Conservation (phyloP, 2,797 vertebrate genomes). For the Lutjanus campechanus region DNA sequence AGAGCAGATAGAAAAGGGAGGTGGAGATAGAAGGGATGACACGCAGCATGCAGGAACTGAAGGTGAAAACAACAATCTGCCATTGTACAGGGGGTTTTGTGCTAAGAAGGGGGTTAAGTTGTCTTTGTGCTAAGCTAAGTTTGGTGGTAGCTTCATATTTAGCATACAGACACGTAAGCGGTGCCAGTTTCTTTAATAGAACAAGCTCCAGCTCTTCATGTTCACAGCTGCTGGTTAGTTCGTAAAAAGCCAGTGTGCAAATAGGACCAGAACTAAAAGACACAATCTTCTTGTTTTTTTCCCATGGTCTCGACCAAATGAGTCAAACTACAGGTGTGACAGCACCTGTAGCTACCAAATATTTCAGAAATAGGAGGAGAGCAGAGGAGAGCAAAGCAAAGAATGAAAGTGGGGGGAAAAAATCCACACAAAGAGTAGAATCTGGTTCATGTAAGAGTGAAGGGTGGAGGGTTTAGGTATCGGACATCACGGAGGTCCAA, state of each 20-base stretch:
- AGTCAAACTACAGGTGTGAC: background rate
- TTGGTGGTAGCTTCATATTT: background rate
- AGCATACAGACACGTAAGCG: background rate
- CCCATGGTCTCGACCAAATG: background rate
- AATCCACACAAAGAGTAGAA: background rate
- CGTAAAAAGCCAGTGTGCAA: background rate
- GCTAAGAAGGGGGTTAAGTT: no score
- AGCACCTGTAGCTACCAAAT: background rate
- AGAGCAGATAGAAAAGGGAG: no score
- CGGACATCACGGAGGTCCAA: slow-evolving; percentile 7
- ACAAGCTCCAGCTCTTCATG: background rate
- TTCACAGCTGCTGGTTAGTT: background rate
- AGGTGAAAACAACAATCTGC: no score
- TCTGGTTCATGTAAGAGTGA: background rate
- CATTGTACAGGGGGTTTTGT: no score
- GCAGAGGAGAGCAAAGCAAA: background rate
- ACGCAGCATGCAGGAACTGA: no score
- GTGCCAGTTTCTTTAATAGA: background rate
- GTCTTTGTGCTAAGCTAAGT: slow-evolving; percentile 3
- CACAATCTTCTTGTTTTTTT: no score
- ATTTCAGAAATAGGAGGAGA: background rate
- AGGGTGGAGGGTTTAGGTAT: background rate
- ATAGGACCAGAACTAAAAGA: no score
- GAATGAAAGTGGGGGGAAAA: background rate
- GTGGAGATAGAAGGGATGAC: no score